Evolutionary conservation across 2,888 invertebrate genomes (phyloP), one percentile per base, ranked within the genome.

Genomic region (Adelphocoris suturalis): DNA sequence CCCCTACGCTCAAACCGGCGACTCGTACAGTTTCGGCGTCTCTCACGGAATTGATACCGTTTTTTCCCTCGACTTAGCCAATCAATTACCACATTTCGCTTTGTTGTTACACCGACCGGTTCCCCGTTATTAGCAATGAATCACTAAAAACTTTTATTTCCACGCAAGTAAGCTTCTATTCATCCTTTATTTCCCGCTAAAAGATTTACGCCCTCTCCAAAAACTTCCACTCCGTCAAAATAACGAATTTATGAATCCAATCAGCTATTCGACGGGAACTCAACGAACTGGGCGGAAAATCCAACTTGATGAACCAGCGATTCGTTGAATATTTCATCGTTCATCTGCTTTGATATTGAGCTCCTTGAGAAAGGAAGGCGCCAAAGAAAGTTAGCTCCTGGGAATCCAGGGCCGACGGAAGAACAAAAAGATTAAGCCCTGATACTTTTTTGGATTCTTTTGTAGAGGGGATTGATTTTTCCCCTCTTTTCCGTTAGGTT

Each of bases 291-390:
- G 13, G 9, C 23, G 27, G 68, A 23, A 68, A 68, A 68, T 68
- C 68, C 68, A 68, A 68, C 68, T 68, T 68, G 68, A 68, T 68
- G 68, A 68, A 68, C 68, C 68, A 68, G 68, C 68, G 68, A 68
- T 68, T 68, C 68, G 68, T 68, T 68, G 68, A 68, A 68, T 68
- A 68, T 68, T 68, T 68, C 68, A 68, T 68, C 7, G 19, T 23
- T 68, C 27, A 68, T 68, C 68, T 68, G 68, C 68, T 68, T 68
- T 68, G 23, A 68, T 68, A 68, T 12, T 68, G 9, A 68, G 23
- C 68, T 68, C 68, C 0, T 12, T 68, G 19, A 13, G 11, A 57
- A n/a, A 68, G 23, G 23, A 23, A 68, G 19, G 68, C 23, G 68
- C 68, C 23, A 68, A 68, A 68, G 68, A 19, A 23, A 68, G 23